A percentile compares a stretch with the other conserved stretches of the same genome.
Evolutionary conservation across 2,888 invertebrate species (phyloP).

Genomic region (Xylocampa areola): DNA sequence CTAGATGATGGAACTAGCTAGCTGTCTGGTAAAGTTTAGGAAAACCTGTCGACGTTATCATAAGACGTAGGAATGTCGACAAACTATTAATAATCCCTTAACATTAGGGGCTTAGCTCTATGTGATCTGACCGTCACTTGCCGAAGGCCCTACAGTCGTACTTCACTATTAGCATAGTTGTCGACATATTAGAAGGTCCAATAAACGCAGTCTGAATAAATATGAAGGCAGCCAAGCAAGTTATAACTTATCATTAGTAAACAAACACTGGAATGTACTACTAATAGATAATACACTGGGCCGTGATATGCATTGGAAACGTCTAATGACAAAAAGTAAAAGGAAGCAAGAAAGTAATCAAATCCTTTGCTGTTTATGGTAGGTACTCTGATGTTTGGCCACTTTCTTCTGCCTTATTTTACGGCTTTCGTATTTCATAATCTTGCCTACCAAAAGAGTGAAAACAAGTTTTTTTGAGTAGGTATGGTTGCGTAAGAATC

Average conservation of each 20-base stretch:
- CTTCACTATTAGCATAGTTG: conserved; percentile 35
- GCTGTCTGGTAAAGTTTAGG: too few species aligned
- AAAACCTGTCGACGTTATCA: too few species aligned
- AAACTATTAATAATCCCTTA: background rate
- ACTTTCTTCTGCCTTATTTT: conserved; percentile 24
- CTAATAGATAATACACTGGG: conserved; percentile 38
- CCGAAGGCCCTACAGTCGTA: conserved; percentile 10
- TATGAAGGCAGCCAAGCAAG: conserved; percentile 44
- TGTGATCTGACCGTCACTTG: too few species aligned
- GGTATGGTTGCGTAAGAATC: too few species aligned
- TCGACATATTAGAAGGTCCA: conserved; percentile 36
- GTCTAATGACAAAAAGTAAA: conserved; percentile 45
- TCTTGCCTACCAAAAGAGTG: background rate
- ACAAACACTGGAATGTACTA: conserved; percentile 53
- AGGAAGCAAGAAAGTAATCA: conserved; percentile 49
- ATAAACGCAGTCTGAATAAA: conserved; percentile 57
- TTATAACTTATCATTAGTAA: conserved; percentile 62
- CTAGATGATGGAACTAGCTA: too few species aligned
- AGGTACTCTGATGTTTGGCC: conserved; percentile 4
- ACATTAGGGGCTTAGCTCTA: background rate
- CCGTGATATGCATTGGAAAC: conserved; percentile 43
- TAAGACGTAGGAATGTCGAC: too few species aligned
- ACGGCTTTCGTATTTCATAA: conserved; percentile 28
- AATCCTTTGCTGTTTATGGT: conserved; percentile 21
- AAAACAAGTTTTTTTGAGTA: too few species aligned